Percentiles rank a stretch among this genome's conserved stretches.
Conservation (phyloP, 2,888 invertebrate genomes). For the Drosophila niveifrons region DNA sequence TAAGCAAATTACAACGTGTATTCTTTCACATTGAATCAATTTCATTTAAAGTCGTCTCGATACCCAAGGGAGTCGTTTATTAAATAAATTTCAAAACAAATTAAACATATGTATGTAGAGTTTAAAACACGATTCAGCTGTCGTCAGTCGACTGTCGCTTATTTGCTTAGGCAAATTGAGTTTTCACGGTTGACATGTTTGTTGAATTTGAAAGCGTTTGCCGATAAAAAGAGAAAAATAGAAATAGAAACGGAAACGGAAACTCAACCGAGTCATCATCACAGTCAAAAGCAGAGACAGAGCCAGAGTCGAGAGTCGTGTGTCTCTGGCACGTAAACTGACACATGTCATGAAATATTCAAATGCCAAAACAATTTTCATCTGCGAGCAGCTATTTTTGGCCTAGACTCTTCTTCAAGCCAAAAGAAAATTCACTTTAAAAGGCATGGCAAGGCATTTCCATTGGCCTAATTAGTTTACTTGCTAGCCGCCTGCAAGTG, state of each 20-base stretch:
- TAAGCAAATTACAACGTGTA: not conserved
- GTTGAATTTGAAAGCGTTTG: conserved; percentile 41
- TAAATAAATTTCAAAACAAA: conserved; percentile 51
- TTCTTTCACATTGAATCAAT: conserved; percentile 1
- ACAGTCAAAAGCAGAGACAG: no score
- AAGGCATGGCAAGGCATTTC: conserved; percentile 6
- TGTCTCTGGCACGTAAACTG: conserved; percentile 41
- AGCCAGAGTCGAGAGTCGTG: not conserved
- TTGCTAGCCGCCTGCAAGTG: conserved; percentile 32
- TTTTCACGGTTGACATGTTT: conserved; percentile 50
- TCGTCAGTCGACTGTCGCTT: conserved; percentile 24
- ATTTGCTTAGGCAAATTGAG: conserved; percentile 59
- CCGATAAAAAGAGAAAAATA: no score
- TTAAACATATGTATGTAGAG: conserved; percentile 39
- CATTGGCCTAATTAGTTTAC: conserved; percentile 64
- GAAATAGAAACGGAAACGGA: not conserved
- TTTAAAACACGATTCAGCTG: conserved; percentile 7
- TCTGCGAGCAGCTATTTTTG: conserved; percentile 13
- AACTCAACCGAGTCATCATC: conserved; percentile 5
- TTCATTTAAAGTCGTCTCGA: conserved; percentile 8
- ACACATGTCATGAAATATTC: conserved; percentile 54
- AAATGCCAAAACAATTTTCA: conserved; percentile 26
- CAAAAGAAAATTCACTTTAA: conserved; percentile 13
- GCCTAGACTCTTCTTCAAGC: not conserved
- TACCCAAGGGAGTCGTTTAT: conserved; percentile 22